Evolutionary conservation across 92 coral and sea anemone species (phyloP).

Genomic region (Galaxea fascicularis): DNA sequence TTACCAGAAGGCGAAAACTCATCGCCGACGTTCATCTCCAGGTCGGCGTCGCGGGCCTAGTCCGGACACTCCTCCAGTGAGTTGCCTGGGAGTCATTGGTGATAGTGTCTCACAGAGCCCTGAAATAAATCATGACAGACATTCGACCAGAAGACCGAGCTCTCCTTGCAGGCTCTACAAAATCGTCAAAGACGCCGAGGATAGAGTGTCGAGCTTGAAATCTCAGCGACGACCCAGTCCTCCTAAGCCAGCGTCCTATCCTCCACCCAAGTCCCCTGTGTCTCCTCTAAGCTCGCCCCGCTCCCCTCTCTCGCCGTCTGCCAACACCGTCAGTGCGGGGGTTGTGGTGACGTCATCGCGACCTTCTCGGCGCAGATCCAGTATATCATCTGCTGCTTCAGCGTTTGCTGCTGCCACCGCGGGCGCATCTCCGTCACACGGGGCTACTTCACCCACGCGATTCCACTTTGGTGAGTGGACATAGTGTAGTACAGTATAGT

Average conservation of each 20-base stretch:
- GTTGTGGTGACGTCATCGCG: conserved; percentile 97
- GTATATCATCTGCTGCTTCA: conserved; percentile 97
- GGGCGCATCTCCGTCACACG: conserved; percentile 93
- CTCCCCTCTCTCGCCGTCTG: conserved; percentile 79
- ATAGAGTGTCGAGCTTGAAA: conserved; percentile 62
- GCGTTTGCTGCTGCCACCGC: conserved; percentile 99
- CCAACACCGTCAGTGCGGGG: conserved; percentile 84
- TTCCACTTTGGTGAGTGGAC: conserved; percentile 90
- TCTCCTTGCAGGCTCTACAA: conserved; percentile 83
- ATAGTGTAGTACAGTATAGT: too few species aligned
- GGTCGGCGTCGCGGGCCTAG: conserved; percentile 47
- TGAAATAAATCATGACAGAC: conserved; percentile 15
- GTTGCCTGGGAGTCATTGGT: conserved; percentile 26
- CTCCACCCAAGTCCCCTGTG: conserved; percentile 53
- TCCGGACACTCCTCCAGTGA: conserved; percentile 28
- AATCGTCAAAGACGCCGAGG: conserved; percentile 83
- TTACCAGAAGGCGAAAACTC: conserved; percentile 4
- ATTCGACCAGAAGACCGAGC: conserved; percentile 58
- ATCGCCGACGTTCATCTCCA: conserved; percentile 61
- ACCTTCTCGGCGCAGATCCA: conserved; percentile 92
- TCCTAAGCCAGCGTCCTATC: conserved; percentile 57
- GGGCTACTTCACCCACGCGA: conserved; percentile 71
- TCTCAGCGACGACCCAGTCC: conserved; percentile 77
- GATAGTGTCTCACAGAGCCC: conserved; percentile 22
- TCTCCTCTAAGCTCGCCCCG: conserved; percentile 89